A percentile compares a stretch with the other conserved stretches of the same genome.
These are phyloP conservation scores for Cyanoramphus novaezelandiae DNA, from an alignment of 2,113 vertebrate species.

Conservation along the genomic window DNA sequence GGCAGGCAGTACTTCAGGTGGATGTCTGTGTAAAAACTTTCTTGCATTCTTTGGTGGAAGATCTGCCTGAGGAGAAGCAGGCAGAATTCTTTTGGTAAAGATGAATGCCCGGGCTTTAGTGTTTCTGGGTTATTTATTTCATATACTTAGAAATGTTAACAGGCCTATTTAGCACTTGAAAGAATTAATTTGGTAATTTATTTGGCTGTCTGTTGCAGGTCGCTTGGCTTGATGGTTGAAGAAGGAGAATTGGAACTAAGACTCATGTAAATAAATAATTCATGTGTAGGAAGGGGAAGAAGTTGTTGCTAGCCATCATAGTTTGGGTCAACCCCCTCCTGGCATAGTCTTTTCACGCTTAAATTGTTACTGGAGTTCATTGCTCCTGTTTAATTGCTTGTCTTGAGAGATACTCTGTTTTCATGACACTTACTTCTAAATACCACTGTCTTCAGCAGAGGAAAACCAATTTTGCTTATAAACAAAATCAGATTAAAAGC, in stretches of 20 bases:
- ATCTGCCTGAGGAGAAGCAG: neutral
- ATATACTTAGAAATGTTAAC: neutral
- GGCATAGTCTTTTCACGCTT: neutral
- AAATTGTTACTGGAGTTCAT: slow-evolving; percentile 30
- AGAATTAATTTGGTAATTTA: slow-evolving; percentile 39
- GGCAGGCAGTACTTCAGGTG: neutral
- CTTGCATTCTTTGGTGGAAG: neutral
- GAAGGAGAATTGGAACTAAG: neutral
- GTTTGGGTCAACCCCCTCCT: neutral
- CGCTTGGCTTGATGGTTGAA: slow-evolving; percentile 33
- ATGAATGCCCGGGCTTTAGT: neutral
- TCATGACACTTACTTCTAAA: neutral
- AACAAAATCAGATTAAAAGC: neutral
- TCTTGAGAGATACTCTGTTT: neutral
- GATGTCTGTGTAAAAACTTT: neutral
- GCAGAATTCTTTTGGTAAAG: neutral
- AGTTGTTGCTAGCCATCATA: neutral
- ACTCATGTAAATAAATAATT: slow-evolving; percentile 3
- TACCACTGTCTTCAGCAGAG: neutral
- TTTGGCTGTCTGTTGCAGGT: slow-evolving; percentile 34
- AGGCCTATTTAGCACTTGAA: slow-evolving; percentile 16
- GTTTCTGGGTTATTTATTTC: slow-evolving; percentile 29
- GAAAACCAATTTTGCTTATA: neutral
- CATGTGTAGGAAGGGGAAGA: neutral
- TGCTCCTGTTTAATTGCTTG: slow-evolving; percentile 26